Base-by-base conservation (phyloP, 2,797 vertebrate genomes). In the Gymnoscopelus microlampas region DNA sequence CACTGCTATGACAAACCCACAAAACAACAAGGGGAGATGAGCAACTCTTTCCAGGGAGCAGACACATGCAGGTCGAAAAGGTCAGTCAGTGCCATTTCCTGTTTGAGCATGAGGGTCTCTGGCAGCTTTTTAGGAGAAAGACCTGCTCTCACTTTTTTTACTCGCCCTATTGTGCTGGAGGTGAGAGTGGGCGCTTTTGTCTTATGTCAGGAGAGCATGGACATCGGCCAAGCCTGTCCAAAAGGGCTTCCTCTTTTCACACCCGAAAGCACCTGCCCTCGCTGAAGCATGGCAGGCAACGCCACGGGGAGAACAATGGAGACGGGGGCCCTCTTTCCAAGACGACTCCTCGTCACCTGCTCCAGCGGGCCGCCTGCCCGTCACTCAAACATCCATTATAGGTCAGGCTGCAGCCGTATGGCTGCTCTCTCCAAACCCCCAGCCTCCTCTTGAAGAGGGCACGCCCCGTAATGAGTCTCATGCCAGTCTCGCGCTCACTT, bases 181-280 rank as follows among this genome's bases (percentile, higher is more conserved):
- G 75, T 73, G 86, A 87, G 88, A 85, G 85, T 68, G 73, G 73
- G 67, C 39, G 84, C 82, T 84, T 92, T 94, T 93, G 92, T 94
- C 85, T 89, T 84, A 80, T 93, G 85, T 92, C 90, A 91, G 81
- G 85, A 78, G 90, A 92, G 85, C 88, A 92, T 89, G 88, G 87
- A 88, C 88, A 65, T 84, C 85, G 83, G 89, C 89, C 91, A 89
- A 92, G 91, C 88, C 88, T 90, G 88, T 91, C 85, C 54, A 74
- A 84, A 10, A 76, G 80, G 86, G 84, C 85, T 94, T 93, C 91
- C 92, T 91, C 88, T 92, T 92, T 94, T 94, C 91, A 93, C 92
- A 92, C 91, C 82, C 84, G 70, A 23, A 87, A 91, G 92, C 89
- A 93, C 92, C 92, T 93, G 92, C 87, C 85, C 85, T 91, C 86